A percentile compares a stretch with the other conserved stretches of the same genome.
Conservation (phyloP, 2,113 vertebrate genomes). For the Tragelaphus imberbis region DNA sequence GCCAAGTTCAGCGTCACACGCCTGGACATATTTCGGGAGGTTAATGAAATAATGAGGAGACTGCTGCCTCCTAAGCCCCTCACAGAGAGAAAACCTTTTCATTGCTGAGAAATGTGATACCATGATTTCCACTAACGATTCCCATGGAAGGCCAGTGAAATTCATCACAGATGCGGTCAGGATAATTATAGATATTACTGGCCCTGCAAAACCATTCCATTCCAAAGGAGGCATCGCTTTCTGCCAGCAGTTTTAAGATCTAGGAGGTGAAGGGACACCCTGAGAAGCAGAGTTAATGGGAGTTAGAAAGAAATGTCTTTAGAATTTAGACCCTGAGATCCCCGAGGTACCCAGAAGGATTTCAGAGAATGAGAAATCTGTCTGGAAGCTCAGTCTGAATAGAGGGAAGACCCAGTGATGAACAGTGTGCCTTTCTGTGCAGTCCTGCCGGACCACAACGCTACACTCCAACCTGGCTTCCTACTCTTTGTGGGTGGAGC, state of each 20-base stretch:
- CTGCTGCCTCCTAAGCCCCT: background rate
- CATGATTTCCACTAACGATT: background rate
- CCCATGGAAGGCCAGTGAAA: background rate
- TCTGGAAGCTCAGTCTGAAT: background rate
- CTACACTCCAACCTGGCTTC: background rate
- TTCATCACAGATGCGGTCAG: background rate
- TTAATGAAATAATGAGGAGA: rapidly evolving
- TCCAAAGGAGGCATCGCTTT: rapidly evolving
- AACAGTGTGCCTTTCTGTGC: background rate
- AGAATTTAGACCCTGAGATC: background rate
- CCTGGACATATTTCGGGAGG: background rate
- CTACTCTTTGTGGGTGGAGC: background rate
- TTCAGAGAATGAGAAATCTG: background rate
- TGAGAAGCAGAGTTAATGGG: background rate
- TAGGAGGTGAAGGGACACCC: background rate
- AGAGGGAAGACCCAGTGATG: rapidly evolving
- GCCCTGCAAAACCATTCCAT: rapidly evolving
- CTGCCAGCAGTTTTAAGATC: background rate
- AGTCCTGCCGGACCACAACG: background rate
- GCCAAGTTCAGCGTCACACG: rapidly evolving
- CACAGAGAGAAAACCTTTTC: background rate
- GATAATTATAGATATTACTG: too few species aligned
- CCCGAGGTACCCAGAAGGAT: rapidly evolving
- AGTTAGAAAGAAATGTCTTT: rapidly evolving
- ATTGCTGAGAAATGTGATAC: rapidly evolving